Conservation (phyloP, 2,113 vertebrate genomes). For the Salvelinus sp. region DNA sequence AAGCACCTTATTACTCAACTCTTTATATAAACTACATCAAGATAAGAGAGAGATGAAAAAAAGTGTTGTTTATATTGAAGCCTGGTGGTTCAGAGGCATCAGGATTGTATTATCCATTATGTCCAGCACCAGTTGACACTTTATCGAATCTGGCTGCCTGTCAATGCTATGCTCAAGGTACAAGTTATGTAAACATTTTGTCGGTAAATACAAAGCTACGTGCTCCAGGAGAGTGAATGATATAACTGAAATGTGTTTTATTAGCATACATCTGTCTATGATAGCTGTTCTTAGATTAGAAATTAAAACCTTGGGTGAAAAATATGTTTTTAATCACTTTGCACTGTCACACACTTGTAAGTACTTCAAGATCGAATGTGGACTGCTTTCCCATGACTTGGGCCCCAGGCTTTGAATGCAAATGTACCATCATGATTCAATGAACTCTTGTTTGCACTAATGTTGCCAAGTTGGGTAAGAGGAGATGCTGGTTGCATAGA, state of each 20-base stretch:
- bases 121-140: background rate
- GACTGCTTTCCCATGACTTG: background rate
- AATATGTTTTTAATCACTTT: background rate
- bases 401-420: conserved; percentile 24
- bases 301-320: background rate
- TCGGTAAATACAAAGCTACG: conserved; percentile 9
- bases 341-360: background rate
- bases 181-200: conserved; percentile 51
- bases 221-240: conserved; percentile 22
- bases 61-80: no score
- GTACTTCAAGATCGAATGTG: background rate
- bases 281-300: background rate
- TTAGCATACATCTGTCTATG: conserved; percentile 52
- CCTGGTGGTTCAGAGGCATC: no score
- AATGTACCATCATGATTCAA: conserved; percentile 47
- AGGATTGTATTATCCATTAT: no score
- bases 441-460: conserved; percentile 23
- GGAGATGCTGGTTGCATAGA: conserved; percentile 55
- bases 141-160: background rate
- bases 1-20: no score
- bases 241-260: conserved; percentile 44
- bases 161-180: conserved; percentile 38
- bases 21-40: no score
- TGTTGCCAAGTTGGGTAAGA: conserved; percentile 24
- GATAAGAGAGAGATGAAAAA: no score